Evolutionary conservation across 2,113 vertebrate genomes (phyloP), one percentile per base, ranked within the genome.

Genomic region (Rynchops niger): DNA sequence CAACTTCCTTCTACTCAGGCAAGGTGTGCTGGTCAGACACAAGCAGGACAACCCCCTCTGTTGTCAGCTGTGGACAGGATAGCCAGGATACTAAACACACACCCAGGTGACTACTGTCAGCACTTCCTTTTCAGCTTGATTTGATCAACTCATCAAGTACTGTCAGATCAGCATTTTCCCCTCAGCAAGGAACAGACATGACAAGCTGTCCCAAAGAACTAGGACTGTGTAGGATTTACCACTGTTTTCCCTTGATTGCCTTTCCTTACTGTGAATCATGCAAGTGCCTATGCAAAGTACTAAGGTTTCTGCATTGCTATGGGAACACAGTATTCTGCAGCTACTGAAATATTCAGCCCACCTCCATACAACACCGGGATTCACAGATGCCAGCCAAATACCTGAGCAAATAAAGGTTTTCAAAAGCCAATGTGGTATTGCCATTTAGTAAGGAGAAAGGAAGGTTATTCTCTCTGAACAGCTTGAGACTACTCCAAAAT

Each of bases 321-420:
- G 96, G 97, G 96, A 97, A 97, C 95, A 76, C 88, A 80, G 61
- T 23, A 50, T 45, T 73, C 70, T 14, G 49, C 61, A 97, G 88
- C 40, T 78, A 93, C 76, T 59, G 50, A 93, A 95, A 97, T 63
- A 86, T 34, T 70, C 90, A 94, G 22, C 81, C 88, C 73, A 87
- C 86, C 62, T 94, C 88, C 81, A 42, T 49, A 65, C 70, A 91
- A 85, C 52, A 70, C 66, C 86, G 85, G n/a, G 6, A 89, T 92
- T 94, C 7, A 1, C 73, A 85, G 53, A 84, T 66, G 69, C 40
- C 86, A 93, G 81, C 66, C 83, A 95, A 86, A 90, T 66, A 94
- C 83, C 93, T 72, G 62, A 91, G 81, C 61, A 89, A 85, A 89
- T 62, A 76, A 87, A 72, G 62, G 53, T 80, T 93, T 92, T 80